A percentile compares a stretch with the other conserved stretches of the same genome.
These are phyloP conservation scores for Lumbricus terrestris DNA, from an alignment of 2,888 invertebrate genomes.

Conservation along the genomic window DNA sequence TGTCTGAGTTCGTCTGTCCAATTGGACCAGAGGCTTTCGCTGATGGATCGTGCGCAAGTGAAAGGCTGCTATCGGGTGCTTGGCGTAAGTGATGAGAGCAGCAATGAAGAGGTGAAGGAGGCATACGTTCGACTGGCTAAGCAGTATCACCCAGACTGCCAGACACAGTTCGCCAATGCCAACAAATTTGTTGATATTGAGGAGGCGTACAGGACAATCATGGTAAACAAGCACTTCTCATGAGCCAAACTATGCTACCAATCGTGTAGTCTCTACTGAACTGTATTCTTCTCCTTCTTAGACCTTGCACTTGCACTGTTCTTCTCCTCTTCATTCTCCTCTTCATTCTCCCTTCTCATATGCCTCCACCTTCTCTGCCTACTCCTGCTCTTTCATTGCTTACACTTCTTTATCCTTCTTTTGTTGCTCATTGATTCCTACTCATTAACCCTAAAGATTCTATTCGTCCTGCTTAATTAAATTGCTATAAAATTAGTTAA, in stretches of 20 bases:
- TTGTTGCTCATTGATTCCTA: too few relatives aligned
- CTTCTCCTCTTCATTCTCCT: too few relatives aligned
- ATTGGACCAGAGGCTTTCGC: not conserved
- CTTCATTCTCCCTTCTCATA: too few relatives aligned
- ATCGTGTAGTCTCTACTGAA: not conserved
- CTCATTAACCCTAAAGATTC: too few relatives aligned
- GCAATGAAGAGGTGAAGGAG: slow-evolving; percentile 71
- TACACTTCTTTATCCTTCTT: too few relatives aligned
- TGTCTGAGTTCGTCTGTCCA: not conserved
- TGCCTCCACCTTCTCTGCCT: not conserved
- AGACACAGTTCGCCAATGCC: slow-evolving; percentile 69
- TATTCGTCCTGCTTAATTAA: not conserved
- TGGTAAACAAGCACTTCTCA: slow-evolving; percentile 63
- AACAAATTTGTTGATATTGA: slow-evolving; percentile 73
- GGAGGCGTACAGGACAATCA: slow-evolving; percentile 72
- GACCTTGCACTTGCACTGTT: too few relatives aligned
- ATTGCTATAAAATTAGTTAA: too few relatives aligned
- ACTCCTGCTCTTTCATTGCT: not conserved
- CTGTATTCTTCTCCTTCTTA: too few relatives aligned
- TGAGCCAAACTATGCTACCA: not conserved
- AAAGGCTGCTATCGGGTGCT: slow-evolving; percentile 59
- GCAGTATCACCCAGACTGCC: slow-evolving; percentile 81
- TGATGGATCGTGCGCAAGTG: not conserved
- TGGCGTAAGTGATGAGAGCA: slow-evolving; percentile 69
- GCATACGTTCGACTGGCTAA: slow-evolving; percentile 78